These are phyloP conservation scores for Phrynocephalus forsythii DNA, from an alignment of 2,797 vertebrate species.

Conservation along the genomic window DNA sequence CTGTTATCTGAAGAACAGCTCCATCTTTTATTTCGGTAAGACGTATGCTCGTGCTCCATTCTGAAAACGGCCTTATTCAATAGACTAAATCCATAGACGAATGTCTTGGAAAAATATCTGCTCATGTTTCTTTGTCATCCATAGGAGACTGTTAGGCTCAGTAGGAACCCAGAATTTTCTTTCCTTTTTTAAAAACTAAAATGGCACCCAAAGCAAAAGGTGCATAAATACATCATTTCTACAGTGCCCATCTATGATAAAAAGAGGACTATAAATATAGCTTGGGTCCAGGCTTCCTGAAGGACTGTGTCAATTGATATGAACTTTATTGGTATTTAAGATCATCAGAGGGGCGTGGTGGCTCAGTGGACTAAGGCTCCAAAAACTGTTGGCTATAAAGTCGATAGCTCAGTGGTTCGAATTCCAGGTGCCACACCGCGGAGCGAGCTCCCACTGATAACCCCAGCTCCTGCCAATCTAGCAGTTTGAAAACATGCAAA, in stretches of 20 bases:
- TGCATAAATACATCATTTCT: neutral
- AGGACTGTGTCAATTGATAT: too few species aligned
- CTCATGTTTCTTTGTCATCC: neutral
- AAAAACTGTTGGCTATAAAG: too few species aligned
- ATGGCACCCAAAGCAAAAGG: neutral
- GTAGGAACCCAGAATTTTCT: neutral
- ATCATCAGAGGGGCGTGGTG: too few species aligned
- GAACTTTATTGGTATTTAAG: too few species aligned
- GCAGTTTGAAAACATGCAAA: too few species aligned
- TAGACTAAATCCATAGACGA: neutral
- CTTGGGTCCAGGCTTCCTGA: too few species aligned
- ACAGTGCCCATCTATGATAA: neutral
- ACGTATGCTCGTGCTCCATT: neutral
- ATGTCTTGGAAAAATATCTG: neutral
- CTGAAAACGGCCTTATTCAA: neutral
- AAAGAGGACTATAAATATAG: neutral
- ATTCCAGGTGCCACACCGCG: too few species aligned
- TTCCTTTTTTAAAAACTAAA: neutral
- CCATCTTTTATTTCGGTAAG: slow-evolving; percentile 12
- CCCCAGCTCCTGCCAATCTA: too few species aligned
- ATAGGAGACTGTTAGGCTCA: neutral
- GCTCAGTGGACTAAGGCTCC: too few species aligned
- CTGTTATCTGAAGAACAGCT: neutral
- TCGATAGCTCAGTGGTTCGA: too few species aligned
- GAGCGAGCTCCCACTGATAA: too few species aligned